Evolutionary conservation across 30 jellyfish, hydroid and myxozoan genomes (phyloP), one percentile per base, ranked within the genome.

Genomic region (Morbakka virulenta): DNA sequence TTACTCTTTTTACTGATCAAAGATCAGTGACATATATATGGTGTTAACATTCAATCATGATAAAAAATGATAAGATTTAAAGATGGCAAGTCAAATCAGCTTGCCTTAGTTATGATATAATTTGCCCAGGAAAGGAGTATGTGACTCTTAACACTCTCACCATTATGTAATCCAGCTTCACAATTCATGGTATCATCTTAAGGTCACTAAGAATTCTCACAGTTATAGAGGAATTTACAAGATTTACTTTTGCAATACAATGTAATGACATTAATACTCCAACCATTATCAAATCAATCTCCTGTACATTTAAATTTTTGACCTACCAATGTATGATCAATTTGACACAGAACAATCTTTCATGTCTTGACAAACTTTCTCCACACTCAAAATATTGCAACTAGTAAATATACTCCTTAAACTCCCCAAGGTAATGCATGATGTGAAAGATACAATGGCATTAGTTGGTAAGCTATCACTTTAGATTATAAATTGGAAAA

Each of bases 121-220:
- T 23, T 35, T 11, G 50, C 23, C 22, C 36, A 13, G 34, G 50
- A 17, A 4, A 6, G 17, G 27, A 21, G 13, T 6, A 33, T 47
- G 14, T 47, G 14, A 20, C n/a, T 11, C 14, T n/a, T 6, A 32
- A 57, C 27, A 57, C 71, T 22, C 28, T 57, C 31, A 20, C 69
- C 69, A 33, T 28, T 35, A 2, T 1, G 35, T 6, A 35, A 35
- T 2, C 62, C 47, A 72, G 41, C 51, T 36, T 11, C 52, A 47
- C 73, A 28, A 32, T 23, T 47, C 52, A 49, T 61, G 49, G 30
- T 70, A 57, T 32, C 53, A 73, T 32, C 85, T 62, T 3, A 75
- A 75, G 21, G 62, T 73, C 12, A 75, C 95, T 1, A 77, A 94
- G 0, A 33, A 26, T 62, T 26, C 88, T 77, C 0, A 62, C 82